These are phyloP conservation scores for Acleris holmiana DNA, from an alignment of 2,888 invertebrate genomes.

Conservation along the genomic window DNA sequence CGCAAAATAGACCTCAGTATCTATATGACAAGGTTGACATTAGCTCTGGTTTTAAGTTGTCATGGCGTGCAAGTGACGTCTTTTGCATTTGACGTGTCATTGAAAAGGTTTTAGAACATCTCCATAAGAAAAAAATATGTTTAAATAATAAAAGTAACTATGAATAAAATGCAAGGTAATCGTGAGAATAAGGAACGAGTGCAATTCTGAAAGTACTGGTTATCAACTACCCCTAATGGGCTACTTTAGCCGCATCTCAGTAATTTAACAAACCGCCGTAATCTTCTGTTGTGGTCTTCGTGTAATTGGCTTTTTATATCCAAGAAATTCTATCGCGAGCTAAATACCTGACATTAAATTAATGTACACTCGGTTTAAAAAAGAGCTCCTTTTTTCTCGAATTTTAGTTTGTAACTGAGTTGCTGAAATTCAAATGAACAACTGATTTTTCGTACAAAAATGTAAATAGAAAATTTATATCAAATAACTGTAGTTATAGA, in stretches of 20 bases:
- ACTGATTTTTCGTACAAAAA: no score
- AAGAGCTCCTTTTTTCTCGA: no score
- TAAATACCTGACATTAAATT: not conserved
- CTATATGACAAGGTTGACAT: no score
- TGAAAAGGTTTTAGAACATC: no score
- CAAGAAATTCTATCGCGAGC: not conserved
- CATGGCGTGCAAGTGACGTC: no score
- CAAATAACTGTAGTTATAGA: no score
- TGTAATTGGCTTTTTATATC: conserved; percentile 17
- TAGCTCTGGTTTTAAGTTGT: no score
- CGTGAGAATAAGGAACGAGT: not conserved
- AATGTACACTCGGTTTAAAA: not conserved
- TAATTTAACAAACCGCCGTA: conserved; percentile 33
- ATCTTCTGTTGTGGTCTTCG: not conserved
- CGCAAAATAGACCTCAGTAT: no score
- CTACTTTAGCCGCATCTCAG: conserved; percentile 41
- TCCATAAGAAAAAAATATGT: not conserved
- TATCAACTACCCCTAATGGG: conserved; percentile 20
- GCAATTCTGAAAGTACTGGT: conserved; percentile 9
- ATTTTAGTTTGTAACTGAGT: no score
- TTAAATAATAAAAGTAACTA: not conserved
- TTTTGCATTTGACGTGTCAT: no score
- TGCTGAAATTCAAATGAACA: no score
- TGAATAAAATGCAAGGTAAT: not conserved
- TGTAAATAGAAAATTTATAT: no score